Evolutionary conservation across 2,888 invertebrate genomes (phyloP).

Genomic region (Mythimna impura): DNA sequence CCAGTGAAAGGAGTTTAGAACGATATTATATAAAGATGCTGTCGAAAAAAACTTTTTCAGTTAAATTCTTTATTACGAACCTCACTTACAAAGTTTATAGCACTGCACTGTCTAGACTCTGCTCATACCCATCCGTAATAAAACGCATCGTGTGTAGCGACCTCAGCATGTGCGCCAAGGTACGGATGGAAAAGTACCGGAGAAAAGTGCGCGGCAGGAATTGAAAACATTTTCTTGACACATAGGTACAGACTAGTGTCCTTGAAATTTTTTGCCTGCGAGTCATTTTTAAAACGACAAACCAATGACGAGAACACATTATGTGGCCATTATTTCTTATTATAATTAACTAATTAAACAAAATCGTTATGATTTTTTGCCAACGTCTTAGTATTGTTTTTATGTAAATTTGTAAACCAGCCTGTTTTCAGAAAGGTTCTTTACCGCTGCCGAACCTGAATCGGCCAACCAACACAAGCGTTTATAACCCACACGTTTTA

Average conservation of each 20-base stretch:
- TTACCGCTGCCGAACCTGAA: constrained; percentile 76
- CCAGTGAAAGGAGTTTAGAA: constrained; percentile 23
- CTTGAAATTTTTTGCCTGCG: background rate
- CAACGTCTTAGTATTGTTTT: constrained; percentile 7
- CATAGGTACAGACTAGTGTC: constrained; percentile 13
- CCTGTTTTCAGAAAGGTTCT: constrained; percentile 75
- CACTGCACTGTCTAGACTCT: background rate
- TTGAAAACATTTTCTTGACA: constrained; percentile 73
- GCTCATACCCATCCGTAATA: constrained; percentile 22
- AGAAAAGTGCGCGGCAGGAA: constrained; percentile 77
- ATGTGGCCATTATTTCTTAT: background rate
- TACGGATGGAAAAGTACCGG: constrained; percentile 84
- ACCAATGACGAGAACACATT: background rate
- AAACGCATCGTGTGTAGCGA: constrained; percentile 40
- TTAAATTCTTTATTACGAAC: background rate
- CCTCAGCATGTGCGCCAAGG: constrained; percentile 69
- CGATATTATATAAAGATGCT: background rate
- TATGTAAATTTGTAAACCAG: constrained; percentile 3
- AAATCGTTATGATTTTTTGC: background rate
- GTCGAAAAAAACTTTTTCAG: background rate
- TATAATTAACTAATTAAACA: background rate
- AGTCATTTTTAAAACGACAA: background rate
- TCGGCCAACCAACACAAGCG: constrained; percentile 73
- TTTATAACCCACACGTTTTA: constrained; percentile 71
- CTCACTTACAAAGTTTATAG: constrained; percentile 3